Conservation (phyloP, 1,140 invertebrate species). For the Platorchestia sp. region DNA sequence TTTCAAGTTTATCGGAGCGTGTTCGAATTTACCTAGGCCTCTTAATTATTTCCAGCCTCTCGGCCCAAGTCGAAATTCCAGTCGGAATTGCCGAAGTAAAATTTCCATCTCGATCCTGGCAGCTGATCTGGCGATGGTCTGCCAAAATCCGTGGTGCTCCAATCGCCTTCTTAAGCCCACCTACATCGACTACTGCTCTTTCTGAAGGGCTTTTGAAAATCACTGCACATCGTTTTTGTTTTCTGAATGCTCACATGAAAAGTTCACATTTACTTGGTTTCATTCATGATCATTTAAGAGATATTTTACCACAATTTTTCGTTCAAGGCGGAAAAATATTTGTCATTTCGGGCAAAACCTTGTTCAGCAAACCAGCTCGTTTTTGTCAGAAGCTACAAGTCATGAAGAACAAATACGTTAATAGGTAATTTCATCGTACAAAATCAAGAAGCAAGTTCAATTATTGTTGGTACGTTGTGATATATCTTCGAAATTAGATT, state of each 20-base stretch:
- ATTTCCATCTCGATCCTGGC: not conserved
- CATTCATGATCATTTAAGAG: too few relatives aligned
- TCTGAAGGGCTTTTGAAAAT: too few relatives aligned
- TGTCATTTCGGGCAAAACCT: too few relatives aligned
- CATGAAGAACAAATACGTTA: not conserved
- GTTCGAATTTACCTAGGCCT: not conserved
- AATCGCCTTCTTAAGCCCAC: not conserved
- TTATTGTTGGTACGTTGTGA: not conserved
- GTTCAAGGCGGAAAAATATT: too few relatives aligned
- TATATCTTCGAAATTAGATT: not conserved
- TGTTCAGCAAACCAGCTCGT: not conserved
- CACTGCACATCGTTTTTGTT: too few relatives aligned
- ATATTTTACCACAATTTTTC: too few relatives aligned
- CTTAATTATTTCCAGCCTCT: constrained; percentile 1
- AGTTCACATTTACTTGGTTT: too few relatives aligned
- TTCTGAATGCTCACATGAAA: too few relatives aligned
- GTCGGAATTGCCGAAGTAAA: not conserved
- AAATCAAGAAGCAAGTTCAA: not conserved
- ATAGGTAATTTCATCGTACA: not conserved
- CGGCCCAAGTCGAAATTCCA: not conserved
- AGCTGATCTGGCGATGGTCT: not conserved
- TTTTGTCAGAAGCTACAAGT: not conserved
- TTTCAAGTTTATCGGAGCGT: not conserved
- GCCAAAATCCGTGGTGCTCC: not conserved
- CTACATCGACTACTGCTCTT: too few relatives aligned